Evolutionary conservation across 2,113 vertebrate species (phyloP), one percentile per base, ranked within the genome.

Genomic region (Pipra filicauda): DNA sequence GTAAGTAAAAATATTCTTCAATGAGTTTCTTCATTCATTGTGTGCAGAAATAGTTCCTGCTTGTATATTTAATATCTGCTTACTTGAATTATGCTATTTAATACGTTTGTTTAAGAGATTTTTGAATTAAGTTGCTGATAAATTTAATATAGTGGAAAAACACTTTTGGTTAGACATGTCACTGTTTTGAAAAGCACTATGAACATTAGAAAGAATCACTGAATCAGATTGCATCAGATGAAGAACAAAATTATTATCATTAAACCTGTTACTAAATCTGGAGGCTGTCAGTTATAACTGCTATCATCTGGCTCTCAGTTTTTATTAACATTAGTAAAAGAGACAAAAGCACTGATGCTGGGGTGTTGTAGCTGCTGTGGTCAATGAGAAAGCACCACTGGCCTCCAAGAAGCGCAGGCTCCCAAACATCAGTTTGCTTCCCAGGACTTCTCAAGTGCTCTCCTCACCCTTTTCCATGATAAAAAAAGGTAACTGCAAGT

Each of bases 341-440:
- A 76, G 41, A 43, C 6, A 62, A 35, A 76, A 71, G 4, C n/a
- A 11, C 12, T 27, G 46, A 44, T 28, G 31, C 12, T 52, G 51
- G 12, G 23, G 17, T 71, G 51, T 59, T 93, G 69, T 33, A 41
- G 65, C n/a, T 72, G 41, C 54, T 75, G 23, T 20, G 33, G 54
- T 69, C 26, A 33, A 8, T 39, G 39, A 62, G 27, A 62, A 93
- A 72, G 39, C 37, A 37, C 14, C 1, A 2, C 37, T 44, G 37
- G 10, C 21, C 37, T 66, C 28, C 54, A 57, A n/a, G 15, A 58
- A 5, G 6, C 3, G 2, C n/a, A 52, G 39, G 46, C 7, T 71
- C 19, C 52, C 57, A 59, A 64, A 70, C 1, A 2, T 9, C 37
- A 58, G 15, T 26, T 55, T 0, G 0, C 31, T 72, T 72, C 28